These are phyloP conservation scores for Clinocottus analis DNA, from an alignment of 2,113 vertebrate species.

Conservation along the genomic window DNA sequence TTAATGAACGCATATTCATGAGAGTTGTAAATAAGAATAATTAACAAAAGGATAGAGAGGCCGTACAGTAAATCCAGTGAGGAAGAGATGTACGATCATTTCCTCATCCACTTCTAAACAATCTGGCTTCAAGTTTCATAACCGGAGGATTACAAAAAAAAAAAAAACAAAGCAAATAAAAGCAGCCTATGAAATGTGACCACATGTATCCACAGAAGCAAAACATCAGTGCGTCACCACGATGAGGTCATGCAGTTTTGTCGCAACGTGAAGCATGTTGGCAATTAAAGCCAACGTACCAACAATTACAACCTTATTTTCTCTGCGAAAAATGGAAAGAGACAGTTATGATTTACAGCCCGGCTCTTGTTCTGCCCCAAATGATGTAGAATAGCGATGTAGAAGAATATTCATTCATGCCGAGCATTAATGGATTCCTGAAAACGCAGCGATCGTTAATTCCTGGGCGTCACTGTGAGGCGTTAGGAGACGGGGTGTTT, in stretches of 20 bases:
- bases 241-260: slow-evolving; percentile 36
- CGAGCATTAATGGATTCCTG: slow-evolving; percentile 53
- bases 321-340: slow-evolving; percentile 19
- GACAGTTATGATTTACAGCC: slow-evolving; percentile 44
- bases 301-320: slow-evolving; percentile 51
- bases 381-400: slow-evolving; percentile 31
- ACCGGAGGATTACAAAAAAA: background rate
- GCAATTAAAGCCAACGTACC: slow-evolving; percentile 43
- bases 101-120: too few species aligned
- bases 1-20: background rate
- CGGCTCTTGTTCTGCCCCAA: slow-evolving; percentile 42
- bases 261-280: slow-evolving; percentile 39
- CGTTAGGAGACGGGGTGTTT: slow-evolving; percentile 45
- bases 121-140: background rate
- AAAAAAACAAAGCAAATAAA: background rate
- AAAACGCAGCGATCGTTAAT: slow-evolving; percentile 40
- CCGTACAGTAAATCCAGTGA: too few species aligned
- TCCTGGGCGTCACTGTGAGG: slow-evolving; percentile 39
- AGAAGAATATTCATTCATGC: slow-evolving; percentile 57
- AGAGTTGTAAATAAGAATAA: background rate
- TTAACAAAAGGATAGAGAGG: too few species aligned
- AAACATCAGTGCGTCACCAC: background rate
- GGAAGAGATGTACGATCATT: too few species aligned
- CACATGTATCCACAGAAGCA: background rate
- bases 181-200: background rate